Conservation (phyloP, 2,888 invertebrate genomes). For the Ramazzottius varieornatus region DNA sequence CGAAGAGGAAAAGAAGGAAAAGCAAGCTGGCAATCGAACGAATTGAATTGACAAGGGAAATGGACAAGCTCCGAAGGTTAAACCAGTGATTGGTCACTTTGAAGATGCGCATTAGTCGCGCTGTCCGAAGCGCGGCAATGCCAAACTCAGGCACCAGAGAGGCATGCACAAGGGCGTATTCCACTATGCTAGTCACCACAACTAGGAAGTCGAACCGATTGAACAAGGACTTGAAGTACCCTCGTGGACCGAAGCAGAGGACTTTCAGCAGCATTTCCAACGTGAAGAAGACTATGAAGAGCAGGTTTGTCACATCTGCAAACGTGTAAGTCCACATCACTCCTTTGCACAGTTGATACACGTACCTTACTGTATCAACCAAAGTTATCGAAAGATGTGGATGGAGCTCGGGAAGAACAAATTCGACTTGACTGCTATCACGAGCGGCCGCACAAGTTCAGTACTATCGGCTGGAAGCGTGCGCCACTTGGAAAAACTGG, state of each 20-base stretch:
- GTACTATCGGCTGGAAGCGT: no score
- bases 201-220: constrained; percentile 99
- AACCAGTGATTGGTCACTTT: constrained; percentile 99
- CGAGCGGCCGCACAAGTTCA: not conserved
- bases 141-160: constrained; percentile 88
- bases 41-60: constrained; percentile 89
- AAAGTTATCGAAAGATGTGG: no score
- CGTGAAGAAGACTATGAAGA: constrained; percentile 91
- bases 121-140: constrained; percentile 87
- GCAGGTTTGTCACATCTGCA: constrained; percentile 69
- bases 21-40: constrained; percentile 92
- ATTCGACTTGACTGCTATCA: constrained; percentile 28
- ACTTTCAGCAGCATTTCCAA: constrained; percentile 98
- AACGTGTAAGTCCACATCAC: no score
- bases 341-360: no score
- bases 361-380: no score
- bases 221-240: constrained; percentile 95
- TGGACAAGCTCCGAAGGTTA: constrained; percentile 85
- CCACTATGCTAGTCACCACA: constrained; percentile 87
- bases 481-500: constrained; percentile 4
- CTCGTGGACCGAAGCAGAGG: constrained; percentile 95
- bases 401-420: no score
- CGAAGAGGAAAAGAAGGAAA: constrained; percentile 87
- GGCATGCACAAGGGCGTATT: constrained; percentile 71
- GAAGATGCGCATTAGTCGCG: constrained; percentile 79